These are phyloP conservation scores for Drosophila setifemur DNA, from an alignment of 1,140 invertebrate species.

Conservation along the genomic window DNA sequence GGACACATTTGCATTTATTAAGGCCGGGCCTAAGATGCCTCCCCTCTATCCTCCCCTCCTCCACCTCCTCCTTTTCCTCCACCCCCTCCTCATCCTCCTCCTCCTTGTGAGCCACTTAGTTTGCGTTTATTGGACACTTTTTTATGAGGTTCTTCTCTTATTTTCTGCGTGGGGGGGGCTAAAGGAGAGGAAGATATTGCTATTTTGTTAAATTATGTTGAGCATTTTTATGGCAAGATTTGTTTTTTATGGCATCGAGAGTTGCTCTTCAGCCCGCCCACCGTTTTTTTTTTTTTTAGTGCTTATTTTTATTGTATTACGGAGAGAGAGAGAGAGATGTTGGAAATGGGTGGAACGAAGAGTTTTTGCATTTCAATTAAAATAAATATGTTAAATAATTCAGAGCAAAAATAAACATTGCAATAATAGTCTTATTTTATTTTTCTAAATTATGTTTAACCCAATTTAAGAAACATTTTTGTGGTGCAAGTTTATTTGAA, in stretches of 20 bases:
- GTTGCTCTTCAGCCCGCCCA: slow-evolving; percentile 28
- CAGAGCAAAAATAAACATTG: too few species aligned
- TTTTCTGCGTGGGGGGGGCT: neutral
- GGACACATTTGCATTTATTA: slow-evolving; percentile 78
- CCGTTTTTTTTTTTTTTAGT: slow-evolving; percentile 4
- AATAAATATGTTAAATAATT: too few species aligned
- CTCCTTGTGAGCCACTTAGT: slow-evolving; percentile 55
- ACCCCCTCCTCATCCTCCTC: neutral
- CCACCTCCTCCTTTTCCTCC: neutral
- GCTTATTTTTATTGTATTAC: slow-evolving; percentile 45
- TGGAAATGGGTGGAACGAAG: neutral
- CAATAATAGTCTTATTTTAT: too few species aligned
- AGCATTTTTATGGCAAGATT: slow-evolving; percentile 75
- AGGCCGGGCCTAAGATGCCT: slow-evolving; percentile 27
- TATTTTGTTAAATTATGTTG: slow-evolving; percentile 78
- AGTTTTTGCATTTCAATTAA: neutral
- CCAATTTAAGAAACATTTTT: too few species aligned
- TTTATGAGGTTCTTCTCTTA: slow-evolving; percentile 41
- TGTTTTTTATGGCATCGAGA: slow-evolving; percentile 72
- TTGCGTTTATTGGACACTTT: slow-evolving; percentile 73
- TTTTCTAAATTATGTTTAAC: too few species aligned
- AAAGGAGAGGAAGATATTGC: slow-evolving; percentile 59
- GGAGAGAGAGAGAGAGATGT: neutral
- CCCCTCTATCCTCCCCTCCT: neutral
- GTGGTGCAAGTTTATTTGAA: too few species aligned